These are phyloP conservation scores for Rhagoletis zephyria DNA, from an alignment of 1,140 invertebrate genomes.

Conservation along the genomic window DNA sequence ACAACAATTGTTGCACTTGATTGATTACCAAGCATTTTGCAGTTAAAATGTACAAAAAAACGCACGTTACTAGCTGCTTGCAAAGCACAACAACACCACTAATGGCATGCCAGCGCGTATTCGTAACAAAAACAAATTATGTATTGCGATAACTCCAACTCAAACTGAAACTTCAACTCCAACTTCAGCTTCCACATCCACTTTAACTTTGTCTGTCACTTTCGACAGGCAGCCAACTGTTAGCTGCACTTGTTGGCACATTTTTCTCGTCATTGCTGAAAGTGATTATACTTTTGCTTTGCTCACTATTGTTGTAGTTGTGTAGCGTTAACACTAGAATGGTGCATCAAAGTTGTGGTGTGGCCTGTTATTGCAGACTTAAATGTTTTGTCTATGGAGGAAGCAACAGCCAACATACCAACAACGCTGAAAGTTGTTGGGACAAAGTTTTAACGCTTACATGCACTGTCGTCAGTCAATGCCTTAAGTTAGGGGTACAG, in stretches of 20 bases:
- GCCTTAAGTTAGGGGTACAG: neutral
- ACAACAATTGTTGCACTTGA: neutral
- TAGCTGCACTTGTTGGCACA: neutral
- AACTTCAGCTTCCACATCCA: neutral
- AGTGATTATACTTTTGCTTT: neutral
- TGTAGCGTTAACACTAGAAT: neutral
- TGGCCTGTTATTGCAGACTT: neutral
- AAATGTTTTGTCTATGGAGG: slow-evolving; percentile 4
- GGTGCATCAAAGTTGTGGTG: slow-evolving; percentile 12
- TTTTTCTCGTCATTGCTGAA: neutral
- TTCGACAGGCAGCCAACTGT: neutral
- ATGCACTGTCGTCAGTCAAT: neutral
- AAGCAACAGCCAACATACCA: neutral
- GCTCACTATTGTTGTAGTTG: neutral
- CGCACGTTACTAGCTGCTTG: neutral
- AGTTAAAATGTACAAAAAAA: neutral
- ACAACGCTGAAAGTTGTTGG: slow-evolving; percentile 4
- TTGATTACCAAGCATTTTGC: neutral
- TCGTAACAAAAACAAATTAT: slow-evolving; percentile 31
- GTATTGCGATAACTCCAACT: neutral
- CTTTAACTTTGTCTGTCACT: slow-evolving; percentile 24
- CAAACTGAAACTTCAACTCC: too few species aligned
- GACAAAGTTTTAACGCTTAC: neutral
- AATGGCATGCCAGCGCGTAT: slow-evolving; percentile 24
- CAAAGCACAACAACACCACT: neutral